Evolutionary conservation across 2,797 vertebrate species (phyloP), one percentile per base, ranked within the genome.

Genomic region (Cephalopachus bancanus): DNA sequence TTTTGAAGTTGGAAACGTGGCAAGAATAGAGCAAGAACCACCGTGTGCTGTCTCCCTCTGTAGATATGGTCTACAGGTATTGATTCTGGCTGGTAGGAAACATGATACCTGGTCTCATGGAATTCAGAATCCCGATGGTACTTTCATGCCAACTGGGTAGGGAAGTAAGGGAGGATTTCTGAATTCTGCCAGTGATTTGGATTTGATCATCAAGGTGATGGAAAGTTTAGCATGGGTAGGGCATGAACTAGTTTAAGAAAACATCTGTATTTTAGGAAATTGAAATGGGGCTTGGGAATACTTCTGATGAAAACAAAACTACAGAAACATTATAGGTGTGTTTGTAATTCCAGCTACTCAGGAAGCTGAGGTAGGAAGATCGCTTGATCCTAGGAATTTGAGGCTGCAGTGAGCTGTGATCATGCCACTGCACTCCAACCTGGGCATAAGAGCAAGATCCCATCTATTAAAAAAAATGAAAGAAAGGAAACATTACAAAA

Each of bases 211-310:
- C 53, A 83, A 83, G 15, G 4, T 71, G 12, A 62, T 55, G n/a
- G 44, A 10, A 94, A 60, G 26, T 67, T 94, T 60, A 94, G 15
- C 59, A 3, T n/a, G 12, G 57, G 37, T 72, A 22, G 37, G 30
- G 4, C 65, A 14, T 84, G 37, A 84, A 22, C 33, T 89, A 30
- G 15, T 72, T 92, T 92, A 64, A 94, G 49, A 92, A 67, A 92
- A 67, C 33, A 64, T 3, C 17, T 26, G 4, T 57, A 44, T 81
- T 93, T 91, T 62, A 91, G 53, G 83, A 94, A 55, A 92, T 71
- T 20, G 33, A 5, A 59, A 84, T 72, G 9, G 10, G 33, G 30
- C 67, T 8, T 44, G 14, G 59, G 33, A 14, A 16, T 80, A 81
- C 51, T 83, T 92, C 51, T 67, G 51, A n/a, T 67, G 53, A 20